A percentile compares a stretch with the other conserved stretches of the same genome.
Conservation (phyloP, 2,113 vertebrate species). For the Tetrax tetrax region DNA sequence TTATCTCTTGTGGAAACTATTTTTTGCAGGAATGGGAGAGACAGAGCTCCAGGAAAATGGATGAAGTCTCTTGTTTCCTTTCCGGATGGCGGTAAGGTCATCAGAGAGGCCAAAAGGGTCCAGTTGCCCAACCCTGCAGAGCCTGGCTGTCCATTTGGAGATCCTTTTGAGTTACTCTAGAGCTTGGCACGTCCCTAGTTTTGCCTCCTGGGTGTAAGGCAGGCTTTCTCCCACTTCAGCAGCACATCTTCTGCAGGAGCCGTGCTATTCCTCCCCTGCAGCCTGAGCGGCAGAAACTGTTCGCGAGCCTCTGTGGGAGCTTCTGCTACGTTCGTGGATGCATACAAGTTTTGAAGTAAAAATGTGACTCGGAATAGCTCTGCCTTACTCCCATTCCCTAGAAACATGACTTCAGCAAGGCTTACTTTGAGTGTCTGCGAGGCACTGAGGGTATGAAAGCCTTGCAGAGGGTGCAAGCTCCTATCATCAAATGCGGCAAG, state of each 20-base stretch:
- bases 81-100: rapidly evolving
- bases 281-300: background rate
- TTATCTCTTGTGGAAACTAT: background rate
- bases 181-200: background rate
- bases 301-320: slow-evolving; percentile 24
- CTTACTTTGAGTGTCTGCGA: background rate
- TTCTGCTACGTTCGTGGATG: background rate
- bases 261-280: background rate
- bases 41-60: background rate
- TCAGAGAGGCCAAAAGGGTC: rapidly evolving
- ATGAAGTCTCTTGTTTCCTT: background rate
- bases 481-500: background rate
- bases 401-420: background rate
- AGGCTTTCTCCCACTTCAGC: background rate
- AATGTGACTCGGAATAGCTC: slow-evolving; percentile 30
- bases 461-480: background rate
- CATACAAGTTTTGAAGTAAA: background rate
- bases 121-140: background rate
- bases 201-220: background rate
- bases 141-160: background rate
- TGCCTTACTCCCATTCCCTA: slow-evolving; percentile 23
- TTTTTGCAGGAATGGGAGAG: background rate
- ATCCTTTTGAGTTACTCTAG: background rate
- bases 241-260: slow-evolving; percentile 12
- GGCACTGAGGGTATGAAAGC: background rate